Evolutionary conservation across 2,888 invertebrate genomes (phyloP).

Genomic region (Boloria selene): DNA sequence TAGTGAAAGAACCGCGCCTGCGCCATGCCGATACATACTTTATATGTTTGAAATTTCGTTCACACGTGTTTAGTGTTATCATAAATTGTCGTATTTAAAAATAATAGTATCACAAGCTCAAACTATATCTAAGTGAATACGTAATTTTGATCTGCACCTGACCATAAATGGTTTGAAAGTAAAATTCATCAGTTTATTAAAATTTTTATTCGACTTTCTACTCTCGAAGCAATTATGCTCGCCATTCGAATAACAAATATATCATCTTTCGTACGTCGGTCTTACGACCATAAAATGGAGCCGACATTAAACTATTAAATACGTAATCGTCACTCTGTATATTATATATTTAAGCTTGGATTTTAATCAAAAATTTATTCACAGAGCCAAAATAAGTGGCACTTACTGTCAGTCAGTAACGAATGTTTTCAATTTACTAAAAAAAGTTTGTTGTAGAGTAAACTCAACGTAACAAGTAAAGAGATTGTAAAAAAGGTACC

Average conservation of each 20-base stretch:
- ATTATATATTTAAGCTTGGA: no score
- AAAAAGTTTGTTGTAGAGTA: no score
- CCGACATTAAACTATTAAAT: neutral
- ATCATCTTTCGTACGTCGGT: constrained; percentile 10
- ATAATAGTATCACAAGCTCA: neutral
- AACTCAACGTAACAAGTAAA: neutral
- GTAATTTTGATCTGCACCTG: constrained; percentile 17
- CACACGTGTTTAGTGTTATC: no score
- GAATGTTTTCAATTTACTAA: no score
- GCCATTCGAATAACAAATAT: constrained; percentile 30
- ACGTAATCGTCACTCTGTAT: neutral
- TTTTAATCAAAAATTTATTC: no score
- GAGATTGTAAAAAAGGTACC: neutral
- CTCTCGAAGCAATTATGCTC: constrained; percentile 29
- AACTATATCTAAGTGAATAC: neutral
- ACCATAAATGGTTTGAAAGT: constrained; percentile 39
- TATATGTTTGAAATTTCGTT: no score
- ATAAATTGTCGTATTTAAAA: no score
- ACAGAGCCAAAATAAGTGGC: no score
- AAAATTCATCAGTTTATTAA: constrained; percentile 38
- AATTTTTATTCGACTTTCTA: constrained; percentile 42
- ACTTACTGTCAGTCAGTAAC: no score
- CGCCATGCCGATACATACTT: neutral
- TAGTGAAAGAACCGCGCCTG: neutral
- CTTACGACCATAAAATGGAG: constrained; percentile 11